Evolutionary conservation across 2,888 invertebrate species (phyloP).

Genomic region (Drosophila formosana): DNA sequence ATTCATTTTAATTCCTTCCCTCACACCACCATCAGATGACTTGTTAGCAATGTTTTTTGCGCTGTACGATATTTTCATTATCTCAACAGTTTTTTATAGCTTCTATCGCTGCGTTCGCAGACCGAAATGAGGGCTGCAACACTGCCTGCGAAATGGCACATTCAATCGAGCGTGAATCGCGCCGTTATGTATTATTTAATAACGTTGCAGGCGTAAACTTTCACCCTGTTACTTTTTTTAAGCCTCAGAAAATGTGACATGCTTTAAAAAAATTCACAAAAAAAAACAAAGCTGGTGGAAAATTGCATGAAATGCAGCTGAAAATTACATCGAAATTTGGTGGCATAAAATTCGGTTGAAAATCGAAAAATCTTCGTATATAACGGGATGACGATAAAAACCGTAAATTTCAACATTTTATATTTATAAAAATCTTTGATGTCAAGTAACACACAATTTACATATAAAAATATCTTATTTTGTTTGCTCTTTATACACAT

Average conservation of each 20-base stretch:
- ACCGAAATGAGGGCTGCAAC: slow-evolving; percentile 47
- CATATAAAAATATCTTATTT: too few species aligned
- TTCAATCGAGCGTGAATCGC: slow-evolving; percentile 72
- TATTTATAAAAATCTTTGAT: too few species aligned
- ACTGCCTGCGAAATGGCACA: slow-evolving; percentile 21
- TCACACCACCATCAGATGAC: slow-evolving; percentile 43
- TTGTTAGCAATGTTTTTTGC: slow-evolving; percentile 58
- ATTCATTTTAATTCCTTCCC: slow-evolving; percentile 39
- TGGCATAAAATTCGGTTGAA: background rate
- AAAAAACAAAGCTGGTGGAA: slow-evolving; percentile 40
- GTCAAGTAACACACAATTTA: too few species aligned
- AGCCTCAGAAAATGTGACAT: slow-evolving; percentile 26
- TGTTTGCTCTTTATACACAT: too few species aligned
- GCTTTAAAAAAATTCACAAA: slow-evolving; percentile 16
- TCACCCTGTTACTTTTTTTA: slow-evolving; percentile 33
- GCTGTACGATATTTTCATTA: slow-evolving; percentile 60
- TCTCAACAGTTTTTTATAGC: slow-evolving; percentile 16
- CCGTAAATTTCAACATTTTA: background rate
- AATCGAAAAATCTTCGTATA: background rate
- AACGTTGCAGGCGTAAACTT: slow-evolving; percentile 47
- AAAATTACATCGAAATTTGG: slow-evolving; percentile 40
- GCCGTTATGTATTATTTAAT: slow-evolving; percentile 67
- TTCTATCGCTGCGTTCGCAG: slow-evolving; percentile 45
- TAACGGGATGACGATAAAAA: background rate
- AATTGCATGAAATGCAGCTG: slow-evolving; percentile 44